Conservation (phyloP, 2,113 vertebrate genomes). For the Abramis brama region DNA sequence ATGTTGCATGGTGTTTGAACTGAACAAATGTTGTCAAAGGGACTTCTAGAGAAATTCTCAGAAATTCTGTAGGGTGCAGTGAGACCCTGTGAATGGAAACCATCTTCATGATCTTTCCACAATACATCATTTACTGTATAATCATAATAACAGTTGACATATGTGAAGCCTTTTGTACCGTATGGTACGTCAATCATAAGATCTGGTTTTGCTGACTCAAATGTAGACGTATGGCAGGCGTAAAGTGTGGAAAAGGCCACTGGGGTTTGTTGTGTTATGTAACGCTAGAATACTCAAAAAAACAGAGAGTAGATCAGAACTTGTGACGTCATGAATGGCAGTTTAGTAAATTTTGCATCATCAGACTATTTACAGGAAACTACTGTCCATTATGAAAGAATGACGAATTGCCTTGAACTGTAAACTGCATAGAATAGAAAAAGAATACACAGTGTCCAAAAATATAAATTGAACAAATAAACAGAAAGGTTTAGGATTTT, state of each 20-base stretch:
- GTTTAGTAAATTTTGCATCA: background rate
- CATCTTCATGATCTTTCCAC: background rate
- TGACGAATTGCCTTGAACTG: background rate
- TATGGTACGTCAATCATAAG: background rate
- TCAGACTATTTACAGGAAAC: slow-evolving; percentile 14
- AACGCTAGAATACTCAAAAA: background rate
- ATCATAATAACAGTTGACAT: background rate
- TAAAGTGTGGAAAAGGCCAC: background rate
- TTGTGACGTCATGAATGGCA: background rate
- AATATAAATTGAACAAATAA: background rate
- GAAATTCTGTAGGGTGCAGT: no score
- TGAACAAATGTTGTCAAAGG: no score
- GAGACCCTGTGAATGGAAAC: background rate
- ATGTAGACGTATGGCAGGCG: background rate
- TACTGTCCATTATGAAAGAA: background rate
- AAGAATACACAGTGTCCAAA: background rate
- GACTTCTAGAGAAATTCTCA: background rate
- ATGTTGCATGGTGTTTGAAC: no score
- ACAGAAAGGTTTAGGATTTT: background rate
- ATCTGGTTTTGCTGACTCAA: slow-evolving; percentile 4
- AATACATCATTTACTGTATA: background rate
- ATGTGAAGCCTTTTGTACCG: background rate
- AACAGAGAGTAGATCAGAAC: background rate
- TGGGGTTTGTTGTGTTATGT: background rate
- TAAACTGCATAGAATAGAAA: background rate